Evolutionary conservation across 2,888 invertebrate genomes (phyloP).

Genomic region (Tolmerus cingulatus): DNA sequence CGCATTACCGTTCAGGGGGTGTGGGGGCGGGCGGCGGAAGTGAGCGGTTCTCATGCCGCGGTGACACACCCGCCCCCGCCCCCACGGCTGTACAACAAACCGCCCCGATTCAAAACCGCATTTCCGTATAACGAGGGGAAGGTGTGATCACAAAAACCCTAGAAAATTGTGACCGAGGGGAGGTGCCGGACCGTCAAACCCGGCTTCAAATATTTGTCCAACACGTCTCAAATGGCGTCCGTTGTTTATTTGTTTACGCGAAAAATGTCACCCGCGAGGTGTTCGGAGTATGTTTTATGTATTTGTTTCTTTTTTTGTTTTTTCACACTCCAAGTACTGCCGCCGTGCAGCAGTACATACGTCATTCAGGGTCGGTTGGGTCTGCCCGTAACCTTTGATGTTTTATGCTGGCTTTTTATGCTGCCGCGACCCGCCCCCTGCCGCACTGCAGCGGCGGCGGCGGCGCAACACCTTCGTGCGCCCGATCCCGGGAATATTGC

Average conservation of each 20-base stretch:
- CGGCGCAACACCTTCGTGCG: background rate
- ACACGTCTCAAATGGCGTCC: background rate
- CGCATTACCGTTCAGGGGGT: background rate
- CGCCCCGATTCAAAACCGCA: background rate
- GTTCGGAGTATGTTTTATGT: background rate
- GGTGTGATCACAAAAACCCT: slow-evolving; percentile 5
- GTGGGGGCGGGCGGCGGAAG: background rate
- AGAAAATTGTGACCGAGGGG: background rate
- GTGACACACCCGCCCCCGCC: background rate
- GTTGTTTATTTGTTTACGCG: slow-evolving; percentile 26
- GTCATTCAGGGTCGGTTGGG: slow-evolving; percentile 36
- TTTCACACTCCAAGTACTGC: background rate
- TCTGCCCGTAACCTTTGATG: slow-evolving; percentile 36
- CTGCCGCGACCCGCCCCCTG: background rate
- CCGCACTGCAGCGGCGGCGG: background rate
- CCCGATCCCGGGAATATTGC: background rate
- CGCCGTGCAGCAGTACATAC: slow-evolving; percentile 2
- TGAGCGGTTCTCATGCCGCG: background rate
- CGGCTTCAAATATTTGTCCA: slow-evolving; percentile 2
- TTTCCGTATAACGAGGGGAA: slow-evolving; percentile 14
- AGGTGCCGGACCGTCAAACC: background rate
- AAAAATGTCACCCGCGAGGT: background rate
- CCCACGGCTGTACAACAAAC: background rate
- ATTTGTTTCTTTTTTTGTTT: too few relatives aligned
- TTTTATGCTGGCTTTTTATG: slow-evolving; percentile 16